Evolutionary conservation across 2,888 invertebrate species (phyloP).

Genomic region (Pristionchus mayeri): DNA sequence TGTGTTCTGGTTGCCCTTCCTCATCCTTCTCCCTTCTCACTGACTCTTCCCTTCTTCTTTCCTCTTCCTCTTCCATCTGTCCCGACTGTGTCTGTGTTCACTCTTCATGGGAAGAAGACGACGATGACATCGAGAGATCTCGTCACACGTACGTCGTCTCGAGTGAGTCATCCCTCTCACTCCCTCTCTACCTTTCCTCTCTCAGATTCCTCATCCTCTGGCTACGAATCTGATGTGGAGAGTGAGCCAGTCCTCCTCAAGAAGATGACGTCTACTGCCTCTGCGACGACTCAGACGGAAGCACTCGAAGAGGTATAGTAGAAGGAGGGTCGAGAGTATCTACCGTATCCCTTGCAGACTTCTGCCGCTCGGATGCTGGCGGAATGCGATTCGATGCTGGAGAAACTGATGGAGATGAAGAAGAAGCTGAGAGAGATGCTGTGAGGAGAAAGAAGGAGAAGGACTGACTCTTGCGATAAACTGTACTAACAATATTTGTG

Average conservation of each 20-base stretch:
- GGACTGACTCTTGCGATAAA: not conserved
- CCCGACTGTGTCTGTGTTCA: not conserved
- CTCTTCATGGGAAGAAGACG: not conserved
- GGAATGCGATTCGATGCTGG: conserved; percentile 6
- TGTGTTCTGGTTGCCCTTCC: too few relatives aligned
- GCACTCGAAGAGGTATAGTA: not conserved
- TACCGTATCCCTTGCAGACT: not conserved
- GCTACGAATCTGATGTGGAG: not conserved
- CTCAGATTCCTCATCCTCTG: not conserved
- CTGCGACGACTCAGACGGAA: not conserved
- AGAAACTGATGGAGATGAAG: conserved; percentile 7
- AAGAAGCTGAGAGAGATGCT: conserved; percentile 14
- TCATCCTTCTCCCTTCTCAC: not conserved
- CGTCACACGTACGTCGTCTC: not conserved
- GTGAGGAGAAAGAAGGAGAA: not conserved
- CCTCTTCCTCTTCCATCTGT: not conserved
- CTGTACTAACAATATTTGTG: not conserved
- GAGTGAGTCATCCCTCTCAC: not conserved
- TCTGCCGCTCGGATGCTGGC: not conserved
- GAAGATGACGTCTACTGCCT: not conserved
- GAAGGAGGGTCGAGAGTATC: not conserved
- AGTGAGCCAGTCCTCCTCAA: not conserved
- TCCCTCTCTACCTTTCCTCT: not conserved
- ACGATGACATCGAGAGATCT: not conserved
- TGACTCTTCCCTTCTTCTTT: not conserved